Evolutionary conservation across 2,888 invertebrate genomes (phyloP), one percentile per base, ranked within the genome.

Genomic region (Drosophila fungiperda): DNA sequence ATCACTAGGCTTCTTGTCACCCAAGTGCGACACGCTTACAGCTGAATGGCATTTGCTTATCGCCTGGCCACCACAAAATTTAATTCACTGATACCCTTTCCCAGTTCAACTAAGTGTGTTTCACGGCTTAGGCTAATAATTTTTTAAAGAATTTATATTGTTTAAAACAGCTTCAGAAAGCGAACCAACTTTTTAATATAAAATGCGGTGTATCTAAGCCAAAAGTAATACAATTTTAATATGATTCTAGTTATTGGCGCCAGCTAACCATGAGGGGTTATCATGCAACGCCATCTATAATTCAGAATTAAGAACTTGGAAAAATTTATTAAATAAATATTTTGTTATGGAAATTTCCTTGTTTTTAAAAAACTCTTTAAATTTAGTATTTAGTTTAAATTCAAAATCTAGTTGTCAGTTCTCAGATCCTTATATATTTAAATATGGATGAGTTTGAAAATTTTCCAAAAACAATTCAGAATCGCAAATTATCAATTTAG

Each of bases 1-100:
- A 77, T 53, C 78, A 64, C 20, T 66, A 8, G 78, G 69, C 65
- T 58, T 73, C 6, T 64, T 63, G 78, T 78, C 60, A 54, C 17
- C 6, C 0, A 9, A 7, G 1, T 1, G 1, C 7, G 7, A 20
- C 15, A 58, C 60, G 58, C 42, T 29, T 12, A 57, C 70, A 52
- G 9, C 17, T 20, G 75, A 75, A 69, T 74, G 74, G 26, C 42
- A 35, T 40, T 12, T 17, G 15, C 8, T 48, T 29, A 55, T 73
- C 74, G 62, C 12, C 3, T 15, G 11, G n/a, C 62, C 73, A 20
- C 68, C 73, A 73, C 49, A 50, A 42, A 7, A 15, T 45, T 3
- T 3, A 45, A 45, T 45, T 29, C 4, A 3, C 20, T 45, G 20
- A 4, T 20, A 20, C 7, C 1, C 20, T 7, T 7, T 45, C 45